phyloP scores from a whole-genome alignment of 35 echinoderm and acorn worm species.

The Hemicentrotus pulcherrimus region DNA sequence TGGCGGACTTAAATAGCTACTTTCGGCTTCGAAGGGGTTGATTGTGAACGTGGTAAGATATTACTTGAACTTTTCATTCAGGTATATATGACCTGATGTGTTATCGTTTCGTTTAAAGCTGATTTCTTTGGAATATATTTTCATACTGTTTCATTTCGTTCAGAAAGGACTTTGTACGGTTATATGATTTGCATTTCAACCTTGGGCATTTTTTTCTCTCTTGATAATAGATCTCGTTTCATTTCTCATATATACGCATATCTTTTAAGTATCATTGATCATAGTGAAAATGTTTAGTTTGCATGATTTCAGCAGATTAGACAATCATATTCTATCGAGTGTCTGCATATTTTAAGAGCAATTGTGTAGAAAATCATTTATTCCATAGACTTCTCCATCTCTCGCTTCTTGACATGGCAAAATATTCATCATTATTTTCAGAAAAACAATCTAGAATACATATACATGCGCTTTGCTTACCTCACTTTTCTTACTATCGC shows the following conservation, averaged over 20 bases:
- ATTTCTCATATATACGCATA: background rate
- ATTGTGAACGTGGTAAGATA: slow-evolving; percentile 51
- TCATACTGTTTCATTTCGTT: too few species aligned
- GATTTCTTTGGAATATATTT: background rate
- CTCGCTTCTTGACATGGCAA: background rate
- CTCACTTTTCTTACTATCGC: background rate
- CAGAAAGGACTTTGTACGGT: too few species aligned
- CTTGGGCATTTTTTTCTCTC: background rate
- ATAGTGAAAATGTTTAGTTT: background rate
- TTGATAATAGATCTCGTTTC: background rate
- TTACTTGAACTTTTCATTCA: background rate
- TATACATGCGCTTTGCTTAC: background rate
- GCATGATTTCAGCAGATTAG: background rate
- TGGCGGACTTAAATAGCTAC: background rate
- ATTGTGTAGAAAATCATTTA: background rate
- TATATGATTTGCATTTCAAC: background rate
- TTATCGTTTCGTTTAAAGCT: background rate
- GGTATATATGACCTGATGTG: too few species aligned
- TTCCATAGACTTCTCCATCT: background rate
- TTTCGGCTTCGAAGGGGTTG: slow-evolving; percentile 9
- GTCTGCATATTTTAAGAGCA: background rate
- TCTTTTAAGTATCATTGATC: background rate
- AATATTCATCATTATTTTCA: background rate
- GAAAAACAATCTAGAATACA: background rate
- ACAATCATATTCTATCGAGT: background rate